A percentile compares a stretch with the other conserved stretches of the same genome.
Evolutionary conservation across 2,113 vertebrate genomes (phyloP).

Genomic region (Brachypteracias leptosomus): DNA sequence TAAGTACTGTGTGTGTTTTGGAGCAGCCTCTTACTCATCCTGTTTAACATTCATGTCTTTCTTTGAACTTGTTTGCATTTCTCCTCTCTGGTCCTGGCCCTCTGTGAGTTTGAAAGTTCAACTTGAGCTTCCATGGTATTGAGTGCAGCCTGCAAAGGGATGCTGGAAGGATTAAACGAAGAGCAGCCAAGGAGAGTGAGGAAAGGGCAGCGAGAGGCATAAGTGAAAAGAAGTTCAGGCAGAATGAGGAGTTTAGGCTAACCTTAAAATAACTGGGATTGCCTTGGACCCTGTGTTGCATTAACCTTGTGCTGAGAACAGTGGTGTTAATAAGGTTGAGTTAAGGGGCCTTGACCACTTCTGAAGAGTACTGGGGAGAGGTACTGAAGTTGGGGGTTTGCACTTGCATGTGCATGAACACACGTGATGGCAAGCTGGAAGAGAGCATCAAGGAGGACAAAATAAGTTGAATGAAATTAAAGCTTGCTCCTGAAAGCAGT

Average conservation of each 20-base stretch:
- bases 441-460: neutral
- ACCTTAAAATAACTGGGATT: neutral
- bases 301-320: neutral
- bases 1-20: neutral
- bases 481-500: neutral
- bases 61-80: conserved; percentile 3
- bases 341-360: neutral
- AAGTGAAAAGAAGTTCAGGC: neutral
- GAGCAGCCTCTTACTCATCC: neutral
- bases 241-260: neutral
- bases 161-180: neutral
- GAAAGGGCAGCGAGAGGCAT: neutral
- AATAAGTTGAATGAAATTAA: neutral
- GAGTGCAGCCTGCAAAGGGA: neutral
- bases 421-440: neutral
- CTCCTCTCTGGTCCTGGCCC: neutral
- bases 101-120: neutral
- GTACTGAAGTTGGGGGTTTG: neutral
- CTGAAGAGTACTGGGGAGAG: neutral
- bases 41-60: neutral
- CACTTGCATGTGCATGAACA: neutral
- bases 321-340: neutral
- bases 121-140: neutral
- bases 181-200: neutral
- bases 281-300: neutral